A percentile compares a stretch with the other conserved stretches of the same genome.
These are phyloP conservation scores for Conomelus anceps DNA, from an alignment of 2,888 invertebrate species.

Conservation along the genomic window DNA sequence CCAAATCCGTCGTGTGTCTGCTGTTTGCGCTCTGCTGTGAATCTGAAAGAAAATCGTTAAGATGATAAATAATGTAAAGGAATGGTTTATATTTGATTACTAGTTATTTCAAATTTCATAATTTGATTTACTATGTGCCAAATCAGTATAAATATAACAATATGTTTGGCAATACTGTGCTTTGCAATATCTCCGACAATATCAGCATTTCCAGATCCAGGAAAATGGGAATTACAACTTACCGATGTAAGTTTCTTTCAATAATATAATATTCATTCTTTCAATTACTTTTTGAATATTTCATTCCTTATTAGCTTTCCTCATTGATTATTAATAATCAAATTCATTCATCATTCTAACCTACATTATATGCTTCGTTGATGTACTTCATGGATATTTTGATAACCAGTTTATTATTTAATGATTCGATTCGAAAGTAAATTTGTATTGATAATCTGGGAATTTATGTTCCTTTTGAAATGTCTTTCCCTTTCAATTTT, in stretches of 20 bases:
- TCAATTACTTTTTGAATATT: background rate
- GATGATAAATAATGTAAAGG: background rate
- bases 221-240: conserved; percentile 59
- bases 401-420: background rate
- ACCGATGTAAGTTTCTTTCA: conserved; percentile 45
- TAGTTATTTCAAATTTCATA: background rate
- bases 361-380: background rate
- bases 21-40: background rate
- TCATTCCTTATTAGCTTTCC: background rate
- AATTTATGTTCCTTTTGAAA: background rate
- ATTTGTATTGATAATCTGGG: background rate
- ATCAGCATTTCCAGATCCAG: conserved; percentile 37
- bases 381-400: background rate
- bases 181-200: background rate
- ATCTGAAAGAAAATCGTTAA: background rate
- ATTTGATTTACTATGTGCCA: background rate
- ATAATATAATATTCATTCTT: conserved; percentile 2
- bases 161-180: background rate
- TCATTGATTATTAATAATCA: background rate
- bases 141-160: background rate
- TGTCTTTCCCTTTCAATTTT: background rate
- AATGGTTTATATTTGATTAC: background rate
- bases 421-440: background rate
- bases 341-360: background rate
- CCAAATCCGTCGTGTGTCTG: background rate